Conservation (phyloP, 2,797 vertebrate genomes). For the Gymnothorax javanicus region DNA sequence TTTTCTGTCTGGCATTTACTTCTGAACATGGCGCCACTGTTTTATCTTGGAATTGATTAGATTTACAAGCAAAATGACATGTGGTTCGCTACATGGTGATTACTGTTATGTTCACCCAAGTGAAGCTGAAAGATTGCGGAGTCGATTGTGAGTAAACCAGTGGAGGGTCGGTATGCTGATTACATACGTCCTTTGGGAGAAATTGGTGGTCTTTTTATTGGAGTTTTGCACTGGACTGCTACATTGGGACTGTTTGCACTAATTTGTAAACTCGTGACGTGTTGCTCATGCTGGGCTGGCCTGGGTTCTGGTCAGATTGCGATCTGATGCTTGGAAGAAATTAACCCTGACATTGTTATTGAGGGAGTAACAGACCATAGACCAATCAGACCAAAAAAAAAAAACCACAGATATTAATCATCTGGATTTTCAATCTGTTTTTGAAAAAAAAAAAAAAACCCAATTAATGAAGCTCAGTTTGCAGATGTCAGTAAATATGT, state of each 20-base stretch:
- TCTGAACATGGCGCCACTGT: slow-evolving; percentile 22
- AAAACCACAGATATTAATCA: not conserved
- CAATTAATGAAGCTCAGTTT: not conserved
- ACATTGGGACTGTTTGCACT: not conserved
- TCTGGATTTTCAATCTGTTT: not conserved
- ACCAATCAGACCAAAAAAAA: not conserved
- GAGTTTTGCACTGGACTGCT: not conserved
- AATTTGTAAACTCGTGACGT: not conserved
- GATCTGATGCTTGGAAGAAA: not conserved
- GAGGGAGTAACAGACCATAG: not conserved
- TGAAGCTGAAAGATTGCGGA: slow-evolving; percentile 11
- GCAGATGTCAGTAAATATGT: not conserved
- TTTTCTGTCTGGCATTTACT: slow-evolving; percentile 2
- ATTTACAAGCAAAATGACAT: slow-evolving; percentile 26
- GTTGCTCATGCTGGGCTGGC: not conserved
- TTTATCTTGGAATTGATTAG: slow-evolving; percentile 32
- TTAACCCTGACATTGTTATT: not conserved
- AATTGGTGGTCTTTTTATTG: not conserved
- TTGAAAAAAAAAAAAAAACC: not conserved
- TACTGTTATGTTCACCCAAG: slow-evolving; percentile 28
- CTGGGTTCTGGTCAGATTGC: not conserved
- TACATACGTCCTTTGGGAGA: not conserved
- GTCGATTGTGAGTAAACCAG: slow-evolving; percentile 26
- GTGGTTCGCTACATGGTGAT: slow-evolving; percentile 22
- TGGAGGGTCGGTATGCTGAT: slow-evolving; percentile 5